Conservation (phyloP, 2,797 vertebrate genomes). For the Yasuhikotakia modesta region DNA sequence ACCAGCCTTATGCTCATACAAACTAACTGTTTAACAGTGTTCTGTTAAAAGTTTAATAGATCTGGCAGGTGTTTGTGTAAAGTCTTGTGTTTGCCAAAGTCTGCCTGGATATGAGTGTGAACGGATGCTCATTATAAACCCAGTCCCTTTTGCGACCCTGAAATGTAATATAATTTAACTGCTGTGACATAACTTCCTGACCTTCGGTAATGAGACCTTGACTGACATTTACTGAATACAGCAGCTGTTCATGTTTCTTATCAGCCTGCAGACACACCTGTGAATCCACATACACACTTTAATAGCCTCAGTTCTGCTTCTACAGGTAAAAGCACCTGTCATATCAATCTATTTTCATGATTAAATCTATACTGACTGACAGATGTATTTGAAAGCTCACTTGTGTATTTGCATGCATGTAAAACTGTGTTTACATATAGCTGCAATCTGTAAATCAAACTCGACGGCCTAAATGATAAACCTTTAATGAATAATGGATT, state of each 20-base stretch:
- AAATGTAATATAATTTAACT: conserved; percentile 1
- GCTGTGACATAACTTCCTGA: background rate
- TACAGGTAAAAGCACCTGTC: background rate
- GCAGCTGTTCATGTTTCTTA: background rate
- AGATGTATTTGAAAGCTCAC: too few species aligned
- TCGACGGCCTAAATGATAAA: too few species aligned
- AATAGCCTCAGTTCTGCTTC: too few species aligned
- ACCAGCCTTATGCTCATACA: too few species aligned
- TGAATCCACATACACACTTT: background rate
- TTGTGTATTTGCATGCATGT: too few species aligned
- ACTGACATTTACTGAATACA: background rate
- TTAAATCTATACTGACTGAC: too few species aligned
- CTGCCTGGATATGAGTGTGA: background rate
- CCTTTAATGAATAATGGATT: too few species aligned
- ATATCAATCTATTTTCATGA: background rate
- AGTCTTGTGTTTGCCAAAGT: background rate
- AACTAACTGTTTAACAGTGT: too few species aligned
- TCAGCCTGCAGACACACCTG: background rate
- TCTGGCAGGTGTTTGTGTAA: background rate
- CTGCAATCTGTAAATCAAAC: too few species aligned
- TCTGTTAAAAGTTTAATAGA: background rate
- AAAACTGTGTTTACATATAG: too few species aligned
- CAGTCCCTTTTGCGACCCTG: background rate
- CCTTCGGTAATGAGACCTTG: conserved; percentile 3
- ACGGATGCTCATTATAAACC: background rate